Conservation (phyloP, 2,888 invertebrate genomes). For the Drosophila mettleri region DNA sequence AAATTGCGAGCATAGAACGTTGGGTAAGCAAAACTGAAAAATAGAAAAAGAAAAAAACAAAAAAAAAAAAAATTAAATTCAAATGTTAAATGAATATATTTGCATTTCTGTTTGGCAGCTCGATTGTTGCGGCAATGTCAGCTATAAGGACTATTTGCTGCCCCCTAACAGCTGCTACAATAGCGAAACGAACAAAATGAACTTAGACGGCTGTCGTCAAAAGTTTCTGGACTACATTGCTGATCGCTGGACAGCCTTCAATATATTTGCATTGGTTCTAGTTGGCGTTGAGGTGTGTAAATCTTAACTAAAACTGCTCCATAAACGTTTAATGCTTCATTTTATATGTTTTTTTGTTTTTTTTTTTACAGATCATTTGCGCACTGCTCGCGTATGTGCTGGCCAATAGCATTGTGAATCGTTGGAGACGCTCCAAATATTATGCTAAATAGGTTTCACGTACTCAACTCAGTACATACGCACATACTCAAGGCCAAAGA, state of each 20-base stretch:
- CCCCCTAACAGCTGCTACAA: slow-evolving; percentile 79
- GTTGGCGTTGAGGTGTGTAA: slow-evolving; percentile 75
- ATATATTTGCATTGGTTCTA: slow-evolving; percentile 67
- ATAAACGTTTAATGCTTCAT: background rate
- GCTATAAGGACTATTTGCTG: slow-evolving; percentile 73
- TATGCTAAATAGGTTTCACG: slow-evolving; percentile 71
- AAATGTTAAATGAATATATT: background rate
- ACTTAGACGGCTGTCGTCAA: slow-evolving; percentile 79
- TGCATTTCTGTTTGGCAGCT: slow-evolving; percentile 53
- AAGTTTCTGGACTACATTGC: slow-evolving; percentile 78
- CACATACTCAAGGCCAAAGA: slow-evolving; percentile 79
- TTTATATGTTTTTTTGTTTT: background rate
- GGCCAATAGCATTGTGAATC: slow-evolving; percentile 82
- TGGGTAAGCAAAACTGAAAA: slow-evolving; percentile 65
- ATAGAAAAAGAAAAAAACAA: too few species aligned
- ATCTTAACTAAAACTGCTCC: background rate
- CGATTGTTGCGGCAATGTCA: slow-evolving; percentile 79
- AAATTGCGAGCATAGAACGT: slow-evolving; percentile 77
- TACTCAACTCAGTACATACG: slow-evolving; percentile 23
- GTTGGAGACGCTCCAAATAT: slow-evolving; percentile 83
- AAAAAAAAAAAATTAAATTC: too few species aligned
- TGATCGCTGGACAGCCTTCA: slow-evolving; percentile 75
- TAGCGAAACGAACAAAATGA: slow-evolving; percentile 68
- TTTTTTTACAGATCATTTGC: slow-evolving; percentile 72
- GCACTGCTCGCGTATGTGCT: slow-evolving; percentile 78